These are phyloP conservation scores for Zingel zingel DNA, from an alignment of 2,113 vertebrate species.

Conservation along the genomic window DNA sequence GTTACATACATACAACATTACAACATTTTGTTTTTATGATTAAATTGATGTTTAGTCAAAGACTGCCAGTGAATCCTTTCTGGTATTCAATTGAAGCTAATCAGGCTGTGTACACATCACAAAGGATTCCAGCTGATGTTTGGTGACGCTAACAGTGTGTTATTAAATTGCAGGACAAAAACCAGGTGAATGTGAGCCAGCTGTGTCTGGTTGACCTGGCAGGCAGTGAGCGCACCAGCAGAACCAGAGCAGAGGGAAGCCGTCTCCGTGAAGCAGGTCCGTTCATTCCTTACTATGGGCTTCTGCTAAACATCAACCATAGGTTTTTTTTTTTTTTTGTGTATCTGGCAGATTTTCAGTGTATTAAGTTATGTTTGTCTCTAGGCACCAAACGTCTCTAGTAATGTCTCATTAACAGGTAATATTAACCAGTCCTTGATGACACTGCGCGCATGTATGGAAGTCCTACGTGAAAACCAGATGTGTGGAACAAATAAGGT, in stretches of 20 bases:
- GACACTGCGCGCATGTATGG: constrained; percentile 95
- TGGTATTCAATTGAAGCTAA: not conserved
- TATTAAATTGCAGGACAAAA: constrained; percentile 87
- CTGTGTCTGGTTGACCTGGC: constrained; percentile 96
- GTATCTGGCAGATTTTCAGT: not conserved
- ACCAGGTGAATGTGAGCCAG: constrained; percentile 93
- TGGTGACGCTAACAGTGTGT: not conserved
- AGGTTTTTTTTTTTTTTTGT: not conserved
- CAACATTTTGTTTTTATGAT: not conserved
- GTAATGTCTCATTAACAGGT: constrained; percentile 79
- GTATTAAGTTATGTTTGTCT: not conserved
- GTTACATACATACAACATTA: not conserved
- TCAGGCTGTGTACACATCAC: not conserved
- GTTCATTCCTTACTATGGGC: not conserved
- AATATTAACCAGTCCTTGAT: constrained; percentile 98
- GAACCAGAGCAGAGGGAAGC: constrained; percentile 94
- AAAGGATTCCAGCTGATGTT: not conserved
- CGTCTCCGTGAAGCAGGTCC: constrained; percentile 93
- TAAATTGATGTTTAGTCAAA: not conserved
- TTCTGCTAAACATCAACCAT: not conserved
- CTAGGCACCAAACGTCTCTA: not conserved
- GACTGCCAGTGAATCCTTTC: not conserved
- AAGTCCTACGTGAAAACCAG: constrained; percentile 96
- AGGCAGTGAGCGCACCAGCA: constrained; percentile 94
- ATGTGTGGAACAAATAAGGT: constrained; percentile 95